Percentiles rank a stretch among this genome's conserved stretches.
phyloP scores from a whole-genome alignment of 2,888 invertebrate genomes.

The Clunio marinus region DNA sequence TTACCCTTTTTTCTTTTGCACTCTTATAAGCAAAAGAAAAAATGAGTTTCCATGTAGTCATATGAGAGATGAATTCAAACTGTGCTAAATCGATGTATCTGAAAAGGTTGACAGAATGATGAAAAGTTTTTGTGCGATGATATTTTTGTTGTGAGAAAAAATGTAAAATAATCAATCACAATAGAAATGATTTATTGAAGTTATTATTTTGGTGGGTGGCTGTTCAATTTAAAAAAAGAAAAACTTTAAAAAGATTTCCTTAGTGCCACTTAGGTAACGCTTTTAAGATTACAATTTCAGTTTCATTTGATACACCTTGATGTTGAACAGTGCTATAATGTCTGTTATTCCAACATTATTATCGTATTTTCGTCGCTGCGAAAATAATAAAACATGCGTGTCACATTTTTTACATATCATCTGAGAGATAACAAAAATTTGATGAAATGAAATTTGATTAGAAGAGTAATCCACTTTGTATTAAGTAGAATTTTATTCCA shows the following conservation, averaged over 20 bases:
- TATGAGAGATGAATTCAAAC: not conserved
- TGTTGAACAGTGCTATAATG: too few species aligned
- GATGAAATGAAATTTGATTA: constrained; percentile 4
- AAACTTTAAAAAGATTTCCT: too few species aligned
- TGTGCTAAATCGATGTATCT: constrained; percentile 26
- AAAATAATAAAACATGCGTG: too few species aligned
- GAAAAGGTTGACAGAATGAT: constrained; percentile 36
- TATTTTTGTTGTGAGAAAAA: constrained; percentile 12
- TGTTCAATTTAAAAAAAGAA: too few species aligned
- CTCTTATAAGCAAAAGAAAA: not conserved
- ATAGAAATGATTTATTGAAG: constrained; percentile 30
- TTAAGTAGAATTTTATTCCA: not conserved
- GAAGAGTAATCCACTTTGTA: not conserved
- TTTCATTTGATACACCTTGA: too few species aligned
- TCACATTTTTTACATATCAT: too few species aligned
- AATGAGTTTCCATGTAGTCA: not conserved
- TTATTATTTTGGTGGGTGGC: too few species aligned
- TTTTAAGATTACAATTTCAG: too few species aligned
- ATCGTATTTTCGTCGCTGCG: too few species aligned
- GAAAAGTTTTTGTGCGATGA: not conserved
- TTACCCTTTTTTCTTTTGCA: constrained; percentile 11
- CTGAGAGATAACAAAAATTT: not conserved
- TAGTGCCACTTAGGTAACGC: too few species aligned
- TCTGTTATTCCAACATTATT: too few species aligned
- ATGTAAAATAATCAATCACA: constrained; percentile 34